Conservation (phyloP, 2,888 invertebrate genomes). For the Melieria crassipennis region DNA sequence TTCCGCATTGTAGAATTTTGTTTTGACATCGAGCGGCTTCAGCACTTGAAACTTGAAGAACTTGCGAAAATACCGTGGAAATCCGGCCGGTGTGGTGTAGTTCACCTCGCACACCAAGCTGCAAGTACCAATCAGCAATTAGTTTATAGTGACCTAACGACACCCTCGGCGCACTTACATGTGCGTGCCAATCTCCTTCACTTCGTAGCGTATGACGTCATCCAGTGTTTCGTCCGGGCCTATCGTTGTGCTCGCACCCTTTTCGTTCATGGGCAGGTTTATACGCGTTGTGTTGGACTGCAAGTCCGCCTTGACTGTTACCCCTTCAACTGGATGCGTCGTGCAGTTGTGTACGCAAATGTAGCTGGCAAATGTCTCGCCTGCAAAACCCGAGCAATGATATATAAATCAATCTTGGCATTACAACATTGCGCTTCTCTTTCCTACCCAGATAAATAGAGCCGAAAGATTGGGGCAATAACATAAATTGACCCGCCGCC, state of each 20-base stretch:
- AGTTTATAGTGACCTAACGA: too few relatives aligned
- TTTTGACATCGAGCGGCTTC: conserved; percentile 98
- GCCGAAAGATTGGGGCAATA: conserved; percentile 96
- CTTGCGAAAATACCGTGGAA: conserved; percentile 88
- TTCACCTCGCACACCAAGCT: conserved; percentile 96
- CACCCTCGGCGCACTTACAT: conserved; percentile 72
- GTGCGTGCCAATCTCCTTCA: conserved; percentile 98
- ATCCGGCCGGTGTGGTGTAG: conserved; percentile 80
- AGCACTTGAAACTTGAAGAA: conserved; percentile 98
- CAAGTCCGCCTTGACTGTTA: conserved; percentile 79
- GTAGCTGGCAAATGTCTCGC: conserved; percentile 96
- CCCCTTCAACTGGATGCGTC: conserved; percentile 72
- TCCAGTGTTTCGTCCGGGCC: conserved; percentile 88
- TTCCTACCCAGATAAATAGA: conserved; percentile 87
- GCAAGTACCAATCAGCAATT: background rate
- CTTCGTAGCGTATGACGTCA: conserved; percentile 97
- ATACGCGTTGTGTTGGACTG: conserved; percentile 93
- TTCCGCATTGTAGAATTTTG: conserved; percentile 96
- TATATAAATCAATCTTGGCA: background rate
- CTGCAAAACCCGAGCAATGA: background rate
- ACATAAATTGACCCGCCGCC: conserved; percentile 84
- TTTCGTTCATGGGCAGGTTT: conserved; percentile 79
- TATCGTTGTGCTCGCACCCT: conserved; percentile 71
- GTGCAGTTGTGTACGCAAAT: conserved; percentile 98
- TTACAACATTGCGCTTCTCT: conserved; percentile 56